Evolutionary conservation across 2,113 vertebrate species (phyloP).

Genomic region (Cheilinus undulatus): DNA sequence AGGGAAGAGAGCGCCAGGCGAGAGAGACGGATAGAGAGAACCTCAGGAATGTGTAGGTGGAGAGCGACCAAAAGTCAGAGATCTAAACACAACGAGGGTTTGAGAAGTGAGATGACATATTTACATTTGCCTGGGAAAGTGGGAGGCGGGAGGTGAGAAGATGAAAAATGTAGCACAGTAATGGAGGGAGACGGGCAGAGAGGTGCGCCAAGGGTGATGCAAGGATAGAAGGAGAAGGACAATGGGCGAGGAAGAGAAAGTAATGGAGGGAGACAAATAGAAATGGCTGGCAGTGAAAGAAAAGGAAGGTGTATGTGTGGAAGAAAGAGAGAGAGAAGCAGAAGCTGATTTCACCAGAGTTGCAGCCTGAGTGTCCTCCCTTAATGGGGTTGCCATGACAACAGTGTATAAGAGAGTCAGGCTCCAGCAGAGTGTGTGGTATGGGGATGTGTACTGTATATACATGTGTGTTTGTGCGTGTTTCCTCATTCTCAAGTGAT

Average conservation of each 20-base stretch:
- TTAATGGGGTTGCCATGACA: slow-evolving; percentile 87
- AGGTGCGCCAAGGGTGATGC: slow-evolving; percentile 68
- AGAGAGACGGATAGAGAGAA: slow-evolving; percentile 13
- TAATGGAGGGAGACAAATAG: slow-evolving; percentile 78
- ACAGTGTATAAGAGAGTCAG: slow-evolving; percentile 82
- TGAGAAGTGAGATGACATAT: slow-evolving; percentile 65
- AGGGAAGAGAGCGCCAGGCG: slow-evolving; percentile 11
- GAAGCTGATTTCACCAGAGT: slow-evolving; percentile 79
- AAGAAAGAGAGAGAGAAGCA: slow-evolving; percentile 56
- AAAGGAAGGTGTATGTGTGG: slow-evolving; percentile 39
- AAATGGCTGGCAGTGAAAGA: slow-evolving; percentile 68
- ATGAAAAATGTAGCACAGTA: slow-evolving; percentile 67
- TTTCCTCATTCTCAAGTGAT: slow-evolving; percentile 59
- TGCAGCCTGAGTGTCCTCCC: slow-evolving; percentile 82
- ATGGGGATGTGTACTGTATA: slow-evolving; percentile 35
- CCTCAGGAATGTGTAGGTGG: slow-evolving; percentile 30
- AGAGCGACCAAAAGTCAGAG: slow-evolving; percentile 57
- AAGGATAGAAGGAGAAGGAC: slow-evolving; percentile 73
- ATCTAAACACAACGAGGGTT: slow-evolving; percentile 49
- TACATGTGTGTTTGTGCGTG: slow-evolving; percentile 22
- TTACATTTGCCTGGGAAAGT: slow-evolving; percentile 61
- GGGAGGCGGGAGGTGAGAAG: slow-evolving; percentile 56
- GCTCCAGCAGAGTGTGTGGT: slow-evolving; percentile 64
- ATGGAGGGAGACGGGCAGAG: slow-evolving; percentile 61
- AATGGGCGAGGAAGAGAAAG: slow-evolving; percentile 69